Base-by-base conservation (phyloP, 2,888 invertebrate genomes). In the Erebia epiphron region DNA sequence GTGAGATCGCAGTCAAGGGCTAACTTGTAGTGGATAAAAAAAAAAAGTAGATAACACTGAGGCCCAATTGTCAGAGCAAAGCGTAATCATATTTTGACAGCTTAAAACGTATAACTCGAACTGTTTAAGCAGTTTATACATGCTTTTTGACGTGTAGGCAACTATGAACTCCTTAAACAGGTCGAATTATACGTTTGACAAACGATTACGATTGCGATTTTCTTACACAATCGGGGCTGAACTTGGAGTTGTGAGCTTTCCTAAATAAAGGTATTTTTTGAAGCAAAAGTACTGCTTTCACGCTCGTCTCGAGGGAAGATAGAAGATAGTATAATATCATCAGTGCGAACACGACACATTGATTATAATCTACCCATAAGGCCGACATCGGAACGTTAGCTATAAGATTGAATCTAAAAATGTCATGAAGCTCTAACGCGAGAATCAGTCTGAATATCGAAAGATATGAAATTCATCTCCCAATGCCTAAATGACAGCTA, bases 271-370 rank as follows among this genome's bases (percentile, higher is more conserved):
- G 60, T 64, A 70, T 70, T 69, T 35, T 71, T 63, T 68, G 26
- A 58, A 61, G 63, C 50, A 69, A 61, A 57, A 65, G 54, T 46
- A 16, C 46, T 74, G 73, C 70, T 69, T 73, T 73, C 64, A 73
- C 64, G 73, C 66, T 68, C 63, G 69, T 73, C 71, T 71, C 70
- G 21, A 69, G 76, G 77, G 76, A 72, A 60, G 57, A 18, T 21
- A 13, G 56, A 9, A 66, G 46, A 57, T 71, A 73, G 75, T 77
- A 79, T 78, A 78, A 79, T 80, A 79, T 77, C 78, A 78, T 79
- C 79, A 76, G 77, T 63, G 74, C 70, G 76, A 75, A 77, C 77
- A 75, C 76, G 75, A 75, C 77, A 74, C 75, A 70, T 71, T 69
- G 73, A 76, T 79, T 77, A 78, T 79, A 80, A 77, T 77, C 75